Base-by-base conservation (phyloP, 30 jellyfish, hydroid and myxozoan genomes). In the Aurelia aurita complex sp. Pacific region DNA sequence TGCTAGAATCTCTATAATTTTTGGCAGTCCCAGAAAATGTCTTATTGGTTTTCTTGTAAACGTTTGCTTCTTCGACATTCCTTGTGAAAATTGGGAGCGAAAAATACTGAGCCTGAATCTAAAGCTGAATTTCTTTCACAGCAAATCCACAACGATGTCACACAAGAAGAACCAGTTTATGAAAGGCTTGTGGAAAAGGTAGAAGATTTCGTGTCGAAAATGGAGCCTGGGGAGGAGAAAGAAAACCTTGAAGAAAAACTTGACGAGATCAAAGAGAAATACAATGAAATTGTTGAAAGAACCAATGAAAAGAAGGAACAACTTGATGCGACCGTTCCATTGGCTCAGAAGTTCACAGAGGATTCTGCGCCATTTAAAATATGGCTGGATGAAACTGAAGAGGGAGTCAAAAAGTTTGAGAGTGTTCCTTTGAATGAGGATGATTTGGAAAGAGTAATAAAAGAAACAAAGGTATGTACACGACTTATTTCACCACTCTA, bases 71-170 rank as follows among this genome's bases (percentile, higher is more conserved):
- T 14, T 46, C 14, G 15, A 40, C 52, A 40, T 3, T 40, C 52
- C 57, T 46, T 14, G 57, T 46, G 15, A 6, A 46, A 46, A 46
- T 8, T 7, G 15, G 8, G 0, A 7, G 1, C 8, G 6, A 46
- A 7, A 46, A 9, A 8, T 46, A 2, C 57, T 46, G 15, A 46
- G 8, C 50, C 57, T 61, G 13, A 9, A 38, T 68, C 29, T 68
- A 1, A 18, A 68, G 0, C 0, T 19, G 16, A 38, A 16, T 82
- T 42, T 2, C 64, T 64, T 34, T 11, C 52, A 15, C 79, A 86
- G 93, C 96, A 83, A 64, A 74, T 92, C 61, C 87, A 87, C 84
- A 88, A 92, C 64, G 98, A 92, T 60, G 81, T 92, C 73, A 14
- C 70, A 15, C 97, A 87, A 69, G 89, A 69, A 73, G 97, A 92